Percentiles rank a stretch among this genome's conserved stretches.
phyloP scores from a whole-genome alignment of 2,888 invertebrate genomes.

The Drosophila rubida region DNA sequence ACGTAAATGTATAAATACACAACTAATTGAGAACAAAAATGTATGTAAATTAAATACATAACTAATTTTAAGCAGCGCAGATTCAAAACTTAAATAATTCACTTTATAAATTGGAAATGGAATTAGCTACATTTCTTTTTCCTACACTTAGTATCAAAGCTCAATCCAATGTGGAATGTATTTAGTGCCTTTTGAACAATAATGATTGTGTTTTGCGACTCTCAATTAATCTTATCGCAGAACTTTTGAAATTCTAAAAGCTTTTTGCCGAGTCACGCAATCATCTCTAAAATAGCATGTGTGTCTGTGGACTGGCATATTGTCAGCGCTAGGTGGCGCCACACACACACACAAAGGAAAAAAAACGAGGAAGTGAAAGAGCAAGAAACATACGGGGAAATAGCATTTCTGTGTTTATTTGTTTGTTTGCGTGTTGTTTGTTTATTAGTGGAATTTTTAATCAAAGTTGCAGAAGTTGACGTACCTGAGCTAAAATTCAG shows the following conservation, averaged over 20 bases:
- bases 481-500: conserved; percentile 53
- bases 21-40: no score
- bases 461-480: conserved; percentile 73
- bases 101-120: no score
- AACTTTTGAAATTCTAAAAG: not conserved
- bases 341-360: conserved; percentile 10
- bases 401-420: conserved; percentile 55
- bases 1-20: no score
- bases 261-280: not conserved
- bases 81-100: no score
- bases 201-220: not conserved
- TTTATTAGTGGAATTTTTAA: conserved; percentile 80
- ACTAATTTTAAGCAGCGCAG: no score
- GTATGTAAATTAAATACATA: no score
- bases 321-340: conserved; percentile 51
- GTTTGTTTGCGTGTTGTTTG: conserved; percentile 65
- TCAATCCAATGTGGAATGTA: no score
- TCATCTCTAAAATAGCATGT: conserved; percentile 15
- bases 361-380: conserved; percentile 1
- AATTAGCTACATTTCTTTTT: no score
- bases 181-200: no score
- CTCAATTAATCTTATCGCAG: not conserved
- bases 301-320: conserved; percentile 25
- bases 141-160: no score
- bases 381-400: conserved; percentile 23